Evolutionary conservation across 2,888 invertebrate species (phyloP), one percentile per base, ranked within the genome.

Genomic region (Campaea margaritaria): DNA sequence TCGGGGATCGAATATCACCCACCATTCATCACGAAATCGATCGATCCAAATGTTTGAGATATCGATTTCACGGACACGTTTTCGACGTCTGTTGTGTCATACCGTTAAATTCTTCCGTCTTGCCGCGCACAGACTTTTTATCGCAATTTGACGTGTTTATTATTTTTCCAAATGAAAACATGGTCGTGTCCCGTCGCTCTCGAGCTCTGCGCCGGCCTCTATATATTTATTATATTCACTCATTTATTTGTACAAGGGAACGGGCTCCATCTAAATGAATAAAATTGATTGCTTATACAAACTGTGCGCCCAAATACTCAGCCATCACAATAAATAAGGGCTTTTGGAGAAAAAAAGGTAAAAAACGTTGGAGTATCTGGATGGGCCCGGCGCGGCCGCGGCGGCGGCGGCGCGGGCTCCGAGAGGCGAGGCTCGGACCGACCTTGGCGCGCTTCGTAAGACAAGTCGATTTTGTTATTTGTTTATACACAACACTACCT

Each of bases 201-300:
- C 41, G 15, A 41, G 38, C 14, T 31, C 45, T 28, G 36, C 36
- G 38, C 8, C 41, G 34, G 54, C 39, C 54, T 51, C 42, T 45
- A 64, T 51, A 60, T 59, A 48, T 62, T 60, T 67, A 60, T 58
- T 67, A 67, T 58, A 82, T 86, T 84, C 75, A 84, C 80, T 89
- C 84, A 87, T 89, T 88, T 89, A 88, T 91, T 91, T 89, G 80
- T 89, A 85, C 78, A 82, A 81, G 79, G 77, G 80, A 87, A 86
- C 86, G 82, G 83, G 89, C 81, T 86, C 78, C 85, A 83, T 88
- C 89, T 90, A 90, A 91, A 92, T 91, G 90, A 91, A 91, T 91
- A 89, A 92, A 92, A 91, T 92, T 92, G 92, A 92, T 92, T 91
- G 91, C 91, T 90, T 91, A 91, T 90, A 91, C 91, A 91, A 91